These are phyloP conservation scores for Lutjanus campechanus DNA, from an alignment of 2,797 vertebrate species.

Conservation along the genomic window DNA sequence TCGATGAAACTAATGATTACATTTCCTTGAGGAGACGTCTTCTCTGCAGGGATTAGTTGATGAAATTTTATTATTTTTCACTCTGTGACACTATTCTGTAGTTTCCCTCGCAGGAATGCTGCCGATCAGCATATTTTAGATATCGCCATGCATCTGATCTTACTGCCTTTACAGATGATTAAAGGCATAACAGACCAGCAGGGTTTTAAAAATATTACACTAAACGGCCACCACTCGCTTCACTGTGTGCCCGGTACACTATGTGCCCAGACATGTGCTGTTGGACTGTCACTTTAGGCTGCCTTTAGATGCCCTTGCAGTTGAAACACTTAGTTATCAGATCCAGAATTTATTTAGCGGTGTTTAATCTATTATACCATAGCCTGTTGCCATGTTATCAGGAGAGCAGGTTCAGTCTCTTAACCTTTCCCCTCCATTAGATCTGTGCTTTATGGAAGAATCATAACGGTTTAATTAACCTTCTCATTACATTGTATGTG, in stretches of 20 bases:
- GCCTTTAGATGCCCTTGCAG: slow-evolving; percentile 20
- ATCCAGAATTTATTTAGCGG: slow-evolving; percentile 20
- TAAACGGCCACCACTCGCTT: neutral
- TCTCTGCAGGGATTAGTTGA: neutral
- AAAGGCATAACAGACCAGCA: neutral
- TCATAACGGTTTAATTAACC: neutral
- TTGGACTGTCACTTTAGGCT: neutral
- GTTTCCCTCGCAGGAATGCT: neutral
- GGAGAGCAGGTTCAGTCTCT: slow-evolving; percentile 5
- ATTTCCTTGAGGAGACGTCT: too few species aligned
- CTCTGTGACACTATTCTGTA: neutral
- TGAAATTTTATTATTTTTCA: too few species aligned
- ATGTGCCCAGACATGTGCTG: neutral
- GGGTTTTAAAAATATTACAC: neutral
- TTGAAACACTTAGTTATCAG: slow-evolving; percentile 31
- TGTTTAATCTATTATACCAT: slow-evolving; percentile 16
- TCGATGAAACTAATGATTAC: too few species aligned
- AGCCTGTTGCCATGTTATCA: neutral
- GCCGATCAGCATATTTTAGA: slow-evolving; percentile 5
- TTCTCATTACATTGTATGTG: neutral
- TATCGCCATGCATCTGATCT: neutral
- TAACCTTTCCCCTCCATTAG: neutral
- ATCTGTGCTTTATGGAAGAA: neutral
- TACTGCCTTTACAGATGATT: neutral
- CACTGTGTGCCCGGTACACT: neutral